These are phyloP conservation scores for Ictidomys tridecemlineatus DNA, from an alignment of 2,113 vertebrate genomes.

Conservation along the genomic window DNA sequence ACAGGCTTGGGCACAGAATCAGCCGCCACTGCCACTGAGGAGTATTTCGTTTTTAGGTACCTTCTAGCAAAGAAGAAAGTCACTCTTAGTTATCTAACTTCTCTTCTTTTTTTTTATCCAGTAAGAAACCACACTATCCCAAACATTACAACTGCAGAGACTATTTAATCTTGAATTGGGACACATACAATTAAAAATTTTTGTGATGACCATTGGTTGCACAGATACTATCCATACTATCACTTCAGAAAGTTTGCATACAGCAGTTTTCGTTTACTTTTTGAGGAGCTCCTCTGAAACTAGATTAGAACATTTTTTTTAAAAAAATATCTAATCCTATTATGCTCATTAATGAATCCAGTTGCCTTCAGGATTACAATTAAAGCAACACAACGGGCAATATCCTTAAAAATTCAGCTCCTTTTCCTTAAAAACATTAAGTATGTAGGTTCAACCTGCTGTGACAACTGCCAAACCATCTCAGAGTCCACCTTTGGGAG, in stretches of 20 bases:
- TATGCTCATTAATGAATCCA: slow-evolving; percentile 84
- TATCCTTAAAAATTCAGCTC: slow-evolving; percentile 78
- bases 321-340: slow-evolving; percentile 82
- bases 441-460: slow-evolving; percentile 52
- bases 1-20: slow-evolving; percentile 54
- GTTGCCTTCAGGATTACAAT: slow-evolving; percentile 81
- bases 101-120: slow-evolving; percentile 66
- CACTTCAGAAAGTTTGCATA: slow-evolving; percentile 79
- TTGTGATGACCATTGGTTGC: slow-evolving; percentile 60
- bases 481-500: not conserved
- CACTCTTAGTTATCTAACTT: slow-evolving; percentile 68
- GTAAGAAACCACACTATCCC: slow-evolving; percentile 64
- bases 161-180: slow-evolving; percentile 73
- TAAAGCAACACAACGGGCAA: slow-evolving; percentile 73
- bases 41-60: slow-evolving; percentile 70
- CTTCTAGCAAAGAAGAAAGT: slow-evolving; percentile 73
- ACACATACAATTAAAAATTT: slow-evolving; percentile 65
- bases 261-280: slow-evolving; percentile 81
- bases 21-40: not conserved
- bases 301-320: slow-evolving; percentile 82
- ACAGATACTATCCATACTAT: slow-evolving; percentile 33
- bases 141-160: slow-evolving; percentile 64
- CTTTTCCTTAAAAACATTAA: slow-evolving; percentile 77
- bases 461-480: slow-evolving; percentile 45
- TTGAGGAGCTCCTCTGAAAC: slow-evolving; percentile 81